Evolutionary conservation across 2,797 vertebrate genomes (phyloP).

Genomic region (Falco cherrug): DNA sequence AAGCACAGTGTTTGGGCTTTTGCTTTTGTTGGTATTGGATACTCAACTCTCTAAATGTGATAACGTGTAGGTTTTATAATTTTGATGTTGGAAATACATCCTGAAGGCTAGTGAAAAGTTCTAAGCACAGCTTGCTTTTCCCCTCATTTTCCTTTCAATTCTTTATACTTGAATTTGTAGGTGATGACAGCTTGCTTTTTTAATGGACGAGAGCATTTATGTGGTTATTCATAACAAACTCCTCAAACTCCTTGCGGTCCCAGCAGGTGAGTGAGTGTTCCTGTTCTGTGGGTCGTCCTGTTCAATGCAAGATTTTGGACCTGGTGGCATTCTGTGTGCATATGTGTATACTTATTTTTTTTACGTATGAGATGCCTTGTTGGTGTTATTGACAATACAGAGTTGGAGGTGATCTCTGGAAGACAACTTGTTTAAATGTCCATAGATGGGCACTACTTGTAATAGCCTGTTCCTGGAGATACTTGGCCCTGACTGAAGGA

Average conservation of each 20-base stretch:
- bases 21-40: neutral
- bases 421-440: accelerated
- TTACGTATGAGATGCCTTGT: neutral
- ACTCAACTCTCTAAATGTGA: neutral
- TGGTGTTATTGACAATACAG: neutral
- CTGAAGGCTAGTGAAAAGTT: neutral
- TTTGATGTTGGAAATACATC: neutral
- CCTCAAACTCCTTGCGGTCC: neutral
- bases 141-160: neutral
- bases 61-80: neutral
- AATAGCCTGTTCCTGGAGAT: neutral
- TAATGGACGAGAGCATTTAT: neutral
- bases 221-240: neutral
- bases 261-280: neutral
- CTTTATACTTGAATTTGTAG: neutral
- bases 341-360: neutral
- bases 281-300: neutral
- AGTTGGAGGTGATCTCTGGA: neutral
- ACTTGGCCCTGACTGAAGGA: neutral
- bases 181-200: accelerated
- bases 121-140: neutral
- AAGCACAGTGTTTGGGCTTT: neutral
- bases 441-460: too few species aligned
- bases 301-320: neutral
- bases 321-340: neutral